phyloP scores from a whole-genome alignment of 1,140 invertebrate species.

The Pygmarrhopalites habei region DNA sequence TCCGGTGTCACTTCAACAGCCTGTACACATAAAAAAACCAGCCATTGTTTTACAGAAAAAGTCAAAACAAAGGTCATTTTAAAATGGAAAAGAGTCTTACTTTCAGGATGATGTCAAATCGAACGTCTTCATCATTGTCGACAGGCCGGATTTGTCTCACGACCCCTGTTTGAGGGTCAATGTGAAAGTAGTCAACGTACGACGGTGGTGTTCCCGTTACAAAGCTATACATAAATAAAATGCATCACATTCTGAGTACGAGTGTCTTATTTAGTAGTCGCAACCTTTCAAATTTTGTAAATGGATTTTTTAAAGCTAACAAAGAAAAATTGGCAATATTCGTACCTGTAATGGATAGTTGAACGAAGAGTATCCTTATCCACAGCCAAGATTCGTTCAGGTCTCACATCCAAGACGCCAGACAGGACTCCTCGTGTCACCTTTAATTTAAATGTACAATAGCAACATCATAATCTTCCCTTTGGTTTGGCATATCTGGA shows the following conservation, averaged over 20 bases:
- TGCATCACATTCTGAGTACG: too few relatives aligned
- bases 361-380: constrained; percentile 80
- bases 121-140: constrained; percentile 65
- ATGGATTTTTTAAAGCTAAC: too few relatives aligned
- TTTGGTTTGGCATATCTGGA: too few relatives aligned
- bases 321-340: too few relatives aligned
- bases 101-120: constrained; percentile 66
- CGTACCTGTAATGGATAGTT: constrained; percentile 60
- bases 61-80: too few relatives aligned
- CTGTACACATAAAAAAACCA: constrained; percentile 43
- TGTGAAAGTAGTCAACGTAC: constrained; percentile 73
- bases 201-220: constrained; percentile 65
- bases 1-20: constrained; percentile 73
- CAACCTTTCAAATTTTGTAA: too few relatives aligned
- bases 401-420: constrained; percentile 70
- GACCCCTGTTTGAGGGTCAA: constrained; percentile 64
- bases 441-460: constrained; percentile 43
- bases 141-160: constrained; percentile 71
- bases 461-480: too few relatives aligned
- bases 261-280: too few relatives aligned
- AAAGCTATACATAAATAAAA: constrained; percentile 76
- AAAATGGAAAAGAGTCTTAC: too few relatives aligned
- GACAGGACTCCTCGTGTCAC: constrained; percentile 71
- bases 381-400: constrained; percentile 78
- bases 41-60: too few relatives aligned